Evolutionary conservation across 2,888 invertebrate species (phyloP), one percentile per base, ranked within the genome.

Genomic region (Dermolepida albohirtum): DNA sequence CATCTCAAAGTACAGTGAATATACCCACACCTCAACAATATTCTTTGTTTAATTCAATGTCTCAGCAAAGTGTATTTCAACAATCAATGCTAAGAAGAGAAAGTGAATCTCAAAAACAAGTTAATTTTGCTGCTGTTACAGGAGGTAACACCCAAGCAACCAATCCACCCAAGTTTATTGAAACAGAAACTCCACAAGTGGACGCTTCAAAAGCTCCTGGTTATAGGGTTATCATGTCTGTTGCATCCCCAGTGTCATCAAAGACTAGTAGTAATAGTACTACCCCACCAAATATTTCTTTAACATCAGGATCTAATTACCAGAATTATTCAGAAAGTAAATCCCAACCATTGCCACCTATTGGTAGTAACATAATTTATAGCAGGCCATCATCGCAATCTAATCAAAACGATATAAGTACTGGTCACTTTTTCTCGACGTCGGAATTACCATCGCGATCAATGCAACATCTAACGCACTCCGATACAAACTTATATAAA

Each of bases 121-220:
- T 89, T 83, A 91, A 92, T 80, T 92, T 92, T 81, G 91, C 92
- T 1, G 89, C 89, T 64, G 91, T 90, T 22, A 88, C 89, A 5
- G 90, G 90, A 67, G 87, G 86, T 50, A 70, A 63, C 17, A 52
- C 50, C 67, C 52, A 76, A 74, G 69, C 72, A 29, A 70, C 71
- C 8, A 67, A 65, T 44, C 76, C 79, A 14, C 82, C 82, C 63
- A 86, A 86, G 76, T 87, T 86, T 74, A 85, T 87, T 62, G 87
- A 87, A 70, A 85, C 84, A 68, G 85, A 85, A 64, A 86, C 87
- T 22, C 85, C 85, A 6, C 86, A 86, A 4, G 94, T 91, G 70
- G 95, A 96, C 84, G 93, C 92, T 4, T 90, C 94, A 51, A 96
- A 96, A 84, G 96, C 96, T 68, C 96, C 96, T 0, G 96, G 96